Conservation (phyloP, 1,140 invertebrate genomes). For the Portunus trituberculatus region DNA sequence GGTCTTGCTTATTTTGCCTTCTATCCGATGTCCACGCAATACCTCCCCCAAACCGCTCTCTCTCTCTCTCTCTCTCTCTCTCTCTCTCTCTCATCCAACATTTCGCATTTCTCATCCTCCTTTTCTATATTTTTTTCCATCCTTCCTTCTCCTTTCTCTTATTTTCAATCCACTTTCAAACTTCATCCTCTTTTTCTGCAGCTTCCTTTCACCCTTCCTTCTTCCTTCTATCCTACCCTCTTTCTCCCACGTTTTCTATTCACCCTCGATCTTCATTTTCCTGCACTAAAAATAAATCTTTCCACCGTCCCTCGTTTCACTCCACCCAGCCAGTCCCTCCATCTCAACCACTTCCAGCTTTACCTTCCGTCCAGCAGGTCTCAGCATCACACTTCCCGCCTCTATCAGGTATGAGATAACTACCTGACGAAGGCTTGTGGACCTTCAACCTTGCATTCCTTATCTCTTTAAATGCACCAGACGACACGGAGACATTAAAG, state of each 20-base stretch:
- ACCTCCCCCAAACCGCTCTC: neutral
- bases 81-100: neutral
- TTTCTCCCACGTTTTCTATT: neutral
- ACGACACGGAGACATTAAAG: neutral
- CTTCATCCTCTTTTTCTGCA: neutral
- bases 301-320: too few species aligned
- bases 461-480: too few species aligned
- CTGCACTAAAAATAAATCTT: too few species aligned
- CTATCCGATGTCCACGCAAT: neutral
- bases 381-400: neutral
- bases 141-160: neutral
- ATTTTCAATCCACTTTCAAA: neutral
- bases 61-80: conserved; percentile 52
- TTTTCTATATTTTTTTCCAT: neutral
- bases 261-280: too few species aligned
- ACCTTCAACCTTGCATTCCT: too few species aligned
- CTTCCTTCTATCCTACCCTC: too few species aligned
- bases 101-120: neutral
- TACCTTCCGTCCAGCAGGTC: neutral
- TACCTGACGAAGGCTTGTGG: too few species aligned
- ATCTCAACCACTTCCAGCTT: too few species aligned
- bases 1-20: neutral
- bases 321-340: too few species aligned
- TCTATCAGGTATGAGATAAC: neutral
- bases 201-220: too few species aligned